phyloP scores from a whole-genome alignment of 2,888 invertebrate species.

The Dimorphilus gyrociliatus region DNA sequence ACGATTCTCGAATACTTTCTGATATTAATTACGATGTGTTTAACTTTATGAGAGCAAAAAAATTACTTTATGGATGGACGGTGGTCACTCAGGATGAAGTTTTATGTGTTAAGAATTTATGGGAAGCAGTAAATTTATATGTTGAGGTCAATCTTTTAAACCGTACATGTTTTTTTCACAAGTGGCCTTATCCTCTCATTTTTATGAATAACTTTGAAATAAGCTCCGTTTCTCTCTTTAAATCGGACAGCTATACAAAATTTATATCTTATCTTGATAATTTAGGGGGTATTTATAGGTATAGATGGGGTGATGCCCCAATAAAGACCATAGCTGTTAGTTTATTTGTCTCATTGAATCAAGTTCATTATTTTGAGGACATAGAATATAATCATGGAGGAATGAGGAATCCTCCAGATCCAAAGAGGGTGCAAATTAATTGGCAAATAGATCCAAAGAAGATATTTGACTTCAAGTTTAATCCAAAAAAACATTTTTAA shows the following conservation, averaged over 20 bases:
- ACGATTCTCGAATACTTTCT: conserved; percentile 9
- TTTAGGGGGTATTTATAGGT: conserved; percentile 12
- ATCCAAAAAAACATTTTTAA: too few relatives aligned
- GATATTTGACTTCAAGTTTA: not conserved
- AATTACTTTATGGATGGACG: conserved; percentile 10
- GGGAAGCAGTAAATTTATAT: conserved; percentile 8
- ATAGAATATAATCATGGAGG: conserved; percentile 7
- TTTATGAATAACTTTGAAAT: conserved; percentile 14
- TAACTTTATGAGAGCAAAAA: conserved; percentile 6
- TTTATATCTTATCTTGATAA: conserved; percentile 10
- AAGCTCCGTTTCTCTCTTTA: conserved; percentile 8
- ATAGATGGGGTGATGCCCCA: conserved; percentile 14
- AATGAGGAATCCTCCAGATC: not conserved
- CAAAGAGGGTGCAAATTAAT: not conserved
- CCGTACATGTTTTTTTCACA: conserved; percentile 6
- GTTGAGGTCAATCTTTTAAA: conserved; percentile 4
- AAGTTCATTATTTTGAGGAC: conserved; percentile 8
- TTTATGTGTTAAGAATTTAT: conserved; percentile 8
- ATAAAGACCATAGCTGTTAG: conserved; percentile 11
- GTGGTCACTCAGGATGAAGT: conserved; percentile 6
- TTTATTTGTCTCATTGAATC: conserved; percentile 8
- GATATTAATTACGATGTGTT: conserved; percentile 11
- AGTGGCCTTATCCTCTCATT: conserved; percentile 7
- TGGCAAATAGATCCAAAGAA: not conserved
- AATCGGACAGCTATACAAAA: conserved; percentile 6